Conservation (phyloP, 2,797 vertebrate genomes). For the Melanotaenia maccullochi region DNA sequence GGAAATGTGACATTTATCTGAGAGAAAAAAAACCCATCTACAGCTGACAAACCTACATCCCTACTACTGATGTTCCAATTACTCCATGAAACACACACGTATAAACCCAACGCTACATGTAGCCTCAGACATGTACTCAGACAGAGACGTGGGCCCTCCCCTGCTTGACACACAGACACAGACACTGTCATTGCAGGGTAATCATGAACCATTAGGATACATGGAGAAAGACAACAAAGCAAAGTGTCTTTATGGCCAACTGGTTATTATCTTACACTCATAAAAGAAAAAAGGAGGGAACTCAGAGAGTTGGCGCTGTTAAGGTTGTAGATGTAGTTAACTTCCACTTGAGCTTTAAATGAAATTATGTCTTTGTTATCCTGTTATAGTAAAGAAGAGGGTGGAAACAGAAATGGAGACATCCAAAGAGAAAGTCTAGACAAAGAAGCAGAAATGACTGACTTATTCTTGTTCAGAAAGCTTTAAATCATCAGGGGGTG, state of each 20-base stretch:
- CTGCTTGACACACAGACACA: conserved; percentile 65
- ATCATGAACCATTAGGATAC: conserved; percentile 74
- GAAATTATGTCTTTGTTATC: conserved; percentile 59
- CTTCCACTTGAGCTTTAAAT: conserved; percentile 49
- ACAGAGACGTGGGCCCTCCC: conserved; percentile 37
- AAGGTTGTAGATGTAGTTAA: conserved; percentile 50
- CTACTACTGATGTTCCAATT: conserved; percentile 6
- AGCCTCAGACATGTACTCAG: conserved; percentile 11
- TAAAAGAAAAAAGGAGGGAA: conserved; percentile 48
- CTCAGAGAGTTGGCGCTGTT: conserved; percentile 39
- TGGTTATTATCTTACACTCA: conserved; percentile 72
- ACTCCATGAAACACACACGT: not conserved
- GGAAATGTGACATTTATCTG: not conserved
- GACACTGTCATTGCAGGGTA: conserved; percentile 70
- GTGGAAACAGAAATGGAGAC: conserved; percentile 27
- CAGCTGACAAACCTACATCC: conserved; percentile 30
- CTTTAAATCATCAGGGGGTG: not conserved
- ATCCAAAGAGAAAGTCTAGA: conserved; percentile 49
- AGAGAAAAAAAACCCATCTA: conserved; percentile 42
- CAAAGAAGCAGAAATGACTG: conserved; percentile 42
- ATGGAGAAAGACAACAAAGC: conserved; percentile 70
- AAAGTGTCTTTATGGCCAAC: conserved; percentile 69
- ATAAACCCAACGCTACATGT: not conserved
- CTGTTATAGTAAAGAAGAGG: conserved; percentile 30
- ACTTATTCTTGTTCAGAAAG: conserved; percentile 26